Evolutionary conservation across 2,797 vertebrate species (phyloP), one percentile per base, ranked within the genome.

Genomic region (Leuciscus waleckii): DNA sequence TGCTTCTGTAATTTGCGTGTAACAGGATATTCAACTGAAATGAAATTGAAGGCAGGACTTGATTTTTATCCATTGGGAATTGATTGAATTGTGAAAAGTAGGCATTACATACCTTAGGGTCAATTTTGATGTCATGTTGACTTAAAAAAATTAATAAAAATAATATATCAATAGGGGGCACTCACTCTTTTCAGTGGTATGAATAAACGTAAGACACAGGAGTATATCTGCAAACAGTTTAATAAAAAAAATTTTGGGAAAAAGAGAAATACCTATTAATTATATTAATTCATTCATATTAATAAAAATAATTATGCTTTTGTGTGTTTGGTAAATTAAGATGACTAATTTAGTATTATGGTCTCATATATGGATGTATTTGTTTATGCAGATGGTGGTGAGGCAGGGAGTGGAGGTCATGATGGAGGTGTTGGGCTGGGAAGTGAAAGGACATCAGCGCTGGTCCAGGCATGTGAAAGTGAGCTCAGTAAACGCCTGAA

Each of bases 401-500:
- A 89, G 73, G 35, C 91, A 81, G 90, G 94, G 94, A 16, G 86
- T 67, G 29, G 85, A 88, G 17, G 82, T 86, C 9, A 93, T 95
- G 94, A 85, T 90, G 90, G 83, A 89, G 78, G 90, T 93, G 16
- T 90, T 96, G 74, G 90, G 92, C 88, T 95, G 93, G 93, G 89
- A 94, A 67, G 8, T 3, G 85, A 75, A 7, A 94, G 71, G 92
- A 94, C 94, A 0, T 84, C 89, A 0, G 67, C 32, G 0, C 89
- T 96, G 92, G 84, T 95, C 75, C 90, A 92, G 88, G 92, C 92
- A 89, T 96, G 95, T 26, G 82, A 94, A 73, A 88, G 83, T 0
- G 94, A 96, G 91, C 93, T 96, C 89, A 88, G 54, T 65, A 61
- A 67, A 70, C 94, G 95, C 82, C 91, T 95, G 14, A 91, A 89